Conservation (phyloP, 2,113 vertebrate species). For the Calonectris borealis region DNA sequence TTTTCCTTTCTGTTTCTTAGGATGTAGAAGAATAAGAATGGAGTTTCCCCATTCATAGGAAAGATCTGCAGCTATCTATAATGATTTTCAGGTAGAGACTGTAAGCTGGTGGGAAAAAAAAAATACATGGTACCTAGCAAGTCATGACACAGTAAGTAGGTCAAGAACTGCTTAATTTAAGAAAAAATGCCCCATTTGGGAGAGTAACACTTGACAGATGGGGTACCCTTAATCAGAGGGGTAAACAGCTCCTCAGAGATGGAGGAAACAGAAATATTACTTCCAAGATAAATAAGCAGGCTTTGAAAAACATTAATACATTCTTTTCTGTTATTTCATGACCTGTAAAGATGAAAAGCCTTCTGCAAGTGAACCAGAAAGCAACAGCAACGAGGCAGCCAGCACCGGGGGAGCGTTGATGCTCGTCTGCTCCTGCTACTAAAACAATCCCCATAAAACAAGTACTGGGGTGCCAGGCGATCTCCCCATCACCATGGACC, state of each 20-base stretch:
- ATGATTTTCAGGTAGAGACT: not conserved
- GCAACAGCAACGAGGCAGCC: not conserved
- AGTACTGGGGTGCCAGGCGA: not conserved
- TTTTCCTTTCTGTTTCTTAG: not conserved
- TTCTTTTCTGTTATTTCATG: not conserved
- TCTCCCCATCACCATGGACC: not conserved
- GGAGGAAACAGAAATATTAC: not conserved
- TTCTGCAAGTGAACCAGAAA: not conserved
- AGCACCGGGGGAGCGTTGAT: too few relatives aligned
- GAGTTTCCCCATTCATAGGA: not conserved
- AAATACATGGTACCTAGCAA: not conserved
- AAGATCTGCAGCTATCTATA: not conserved
- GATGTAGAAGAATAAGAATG: not conserved
- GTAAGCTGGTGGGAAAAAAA: not conserved
- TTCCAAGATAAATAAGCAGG: not conserved
- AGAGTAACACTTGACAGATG: not conserved
- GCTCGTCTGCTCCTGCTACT: not conserved
- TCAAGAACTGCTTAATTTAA: not conserved
- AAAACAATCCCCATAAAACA: not conserved
- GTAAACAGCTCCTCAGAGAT: not conserved
- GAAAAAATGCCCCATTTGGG: not conserved
- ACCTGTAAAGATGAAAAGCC: not conserved
- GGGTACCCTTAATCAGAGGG: not conserved
- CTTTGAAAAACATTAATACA: not conserved
- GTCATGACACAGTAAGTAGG: not conserved